phyloP scores from a whole-genome alignment of 1,140 invertebrate genomes.

The Asbolus verrucosus region DNA sequence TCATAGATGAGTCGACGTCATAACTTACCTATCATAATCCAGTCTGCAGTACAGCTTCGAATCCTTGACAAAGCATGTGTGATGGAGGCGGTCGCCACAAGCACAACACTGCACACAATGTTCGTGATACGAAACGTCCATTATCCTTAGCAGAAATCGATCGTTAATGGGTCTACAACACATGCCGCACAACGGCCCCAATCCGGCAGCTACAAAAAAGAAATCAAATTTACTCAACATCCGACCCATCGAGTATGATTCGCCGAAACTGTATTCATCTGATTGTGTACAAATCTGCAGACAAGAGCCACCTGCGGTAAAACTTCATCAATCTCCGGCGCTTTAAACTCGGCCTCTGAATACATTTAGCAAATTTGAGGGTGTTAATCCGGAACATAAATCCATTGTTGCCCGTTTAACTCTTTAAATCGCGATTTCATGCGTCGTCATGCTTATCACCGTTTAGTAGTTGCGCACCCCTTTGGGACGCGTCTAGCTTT shows the following conservation, averaged over 20 bases:
- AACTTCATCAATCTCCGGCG: slow-evolving; percentile 57
- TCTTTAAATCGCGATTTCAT: slow-evolving; percentile 63
- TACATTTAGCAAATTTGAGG: slow-evolving; percentile 53
- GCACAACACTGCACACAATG: slow-evolving; percentile 78
- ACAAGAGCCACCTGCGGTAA: slow-evolving; percentile 56
- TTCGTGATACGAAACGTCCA: slow-evolving; percentile 81
- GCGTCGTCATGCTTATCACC: slow-evolving; percentile 61
- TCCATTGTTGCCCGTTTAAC: slow-evolving; percentile 61
- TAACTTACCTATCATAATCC: slow-evolving; percentile 83
- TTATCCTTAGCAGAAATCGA: slow-evolving; percentile 79
- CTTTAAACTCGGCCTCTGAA: slow-evolving; percentile 43
- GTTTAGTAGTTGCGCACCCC: slow-evolving; percentile 52
- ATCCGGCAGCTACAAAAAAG: slow-evolving; percentile 57
- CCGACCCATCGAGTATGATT: no score
- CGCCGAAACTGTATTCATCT: slow-evolving; percentile 10
- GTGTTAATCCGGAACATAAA: slow-evolving; percentile 59
- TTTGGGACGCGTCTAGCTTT: no score
- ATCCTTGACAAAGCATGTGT: slow-evolving; percentile 79
- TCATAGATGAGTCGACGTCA: no score
- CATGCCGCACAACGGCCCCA: slow-evolving; percentile 69
- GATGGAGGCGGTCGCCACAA: slow-evolving; percentile 74
- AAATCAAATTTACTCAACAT: slow-evolving; percentile 7
- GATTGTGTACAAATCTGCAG: slow-evolving; percentile 21
- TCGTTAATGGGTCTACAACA: slow-evolving; percentile 79
- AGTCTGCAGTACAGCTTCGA: slow-evolving; percentile 80